A percentile compares a stretch with the other conserved stretches of the same genome.
These are phyloP conservation scores for Sebastiscus albofasciatus DNA, from an alignment of 2,797 vertebrate species.

Conservation along the genomic window DNA sequence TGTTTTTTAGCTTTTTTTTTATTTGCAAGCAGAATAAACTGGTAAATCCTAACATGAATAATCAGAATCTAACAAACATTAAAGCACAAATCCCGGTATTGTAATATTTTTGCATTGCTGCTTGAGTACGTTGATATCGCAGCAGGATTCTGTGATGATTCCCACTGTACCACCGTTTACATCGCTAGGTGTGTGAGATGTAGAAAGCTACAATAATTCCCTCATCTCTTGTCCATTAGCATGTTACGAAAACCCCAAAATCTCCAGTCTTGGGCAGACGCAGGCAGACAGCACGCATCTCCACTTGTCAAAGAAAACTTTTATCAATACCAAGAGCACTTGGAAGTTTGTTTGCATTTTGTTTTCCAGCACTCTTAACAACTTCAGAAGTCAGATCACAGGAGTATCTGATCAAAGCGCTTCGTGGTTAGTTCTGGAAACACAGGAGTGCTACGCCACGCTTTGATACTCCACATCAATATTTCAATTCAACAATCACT, in stretches of 20 bases:
- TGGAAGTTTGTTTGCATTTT: conserved; percentile 92
- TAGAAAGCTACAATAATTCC: conserved; percentile 65
- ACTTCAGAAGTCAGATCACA: conserved; percentile 91
- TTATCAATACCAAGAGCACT: conserved; percentile 87
- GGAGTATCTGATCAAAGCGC: conserved; percentile 88
- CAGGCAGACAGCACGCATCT: conserved; percentile 71
- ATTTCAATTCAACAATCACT: conserved; percentile 90
- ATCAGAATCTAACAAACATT: conserved; percentile 3
- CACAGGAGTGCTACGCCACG: conserved; percentile 86
- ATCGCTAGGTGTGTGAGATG: conserved; percentile 37
- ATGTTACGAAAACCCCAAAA: conserved; percentile 70
- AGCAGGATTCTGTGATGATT: conserved; percentile 26
- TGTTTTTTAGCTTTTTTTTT: background rate
- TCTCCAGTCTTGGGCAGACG: conserved; percentile 69
- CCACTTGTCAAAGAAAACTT: conserved; percentile 87
- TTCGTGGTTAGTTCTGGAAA: conserved; percentile 89
- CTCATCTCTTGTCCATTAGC: conserved; percentile 77
- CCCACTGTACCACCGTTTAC: conserved; percentile 44
- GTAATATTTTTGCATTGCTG: conserved; percentile 5
- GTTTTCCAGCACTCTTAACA: conserved; percentile 90
- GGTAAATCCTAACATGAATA: background rate
- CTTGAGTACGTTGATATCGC: conserved; percentile 1
- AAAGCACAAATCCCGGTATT: conserved; percentile 25
- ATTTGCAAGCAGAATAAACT: background rate
- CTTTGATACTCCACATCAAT: conserved; percentile 92